phyloP scores from a whole-genome alignment of 2,888 invertebrate species.

The Tetragonula carbonaria region DNA sequence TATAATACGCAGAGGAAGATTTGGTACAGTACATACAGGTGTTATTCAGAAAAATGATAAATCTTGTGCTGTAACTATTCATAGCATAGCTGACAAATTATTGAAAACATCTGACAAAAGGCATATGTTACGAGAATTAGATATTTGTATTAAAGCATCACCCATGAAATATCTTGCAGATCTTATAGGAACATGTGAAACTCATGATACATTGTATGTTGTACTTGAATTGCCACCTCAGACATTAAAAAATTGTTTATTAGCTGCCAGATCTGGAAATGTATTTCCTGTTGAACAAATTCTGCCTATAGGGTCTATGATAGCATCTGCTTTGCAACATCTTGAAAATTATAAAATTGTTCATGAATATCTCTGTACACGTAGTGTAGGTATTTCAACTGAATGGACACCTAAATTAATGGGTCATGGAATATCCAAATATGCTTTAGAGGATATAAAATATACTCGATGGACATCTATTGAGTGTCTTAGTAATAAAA shows the following conservation, averaged over 20 bases:
- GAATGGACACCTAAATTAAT: slow-evolving; percentile 89
- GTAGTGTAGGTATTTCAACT: slow-evolving; percentile 89
- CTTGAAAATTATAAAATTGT: slow-evolving; percentile 85
- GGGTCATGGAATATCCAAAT: slow-evolving; percentile 90
- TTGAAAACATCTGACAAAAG: slow-evolving; percentile 85
- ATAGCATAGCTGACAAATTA: slow-evolving; percentile 87
- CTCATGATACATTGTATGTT: slow-evolving; percentile 90
- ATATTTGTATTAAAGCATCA: slow-evolving; percentile 88
- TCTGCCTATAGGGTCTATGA: slow-evolving; percentile 82
- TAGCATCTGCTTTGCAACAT: slow-evolving; percentile 84
- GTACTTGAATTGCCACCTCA: slow-evolving; percentile 89
- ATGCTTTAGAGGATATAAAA: slow-evolving; percentile 89
- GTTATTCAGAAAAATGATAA: slow-evolving; percentile 87
- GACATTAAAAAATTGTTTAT: slow-evolving; percentile 89
- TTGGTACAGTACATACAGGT: slow-evolving; percentile 91
- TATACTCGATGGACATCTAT: slow-evolving; percentile 92
- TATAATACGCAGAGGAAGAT: slow-evolving; percentile 90
- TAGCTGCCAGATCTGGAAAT: slow-evolving; percentile 78
- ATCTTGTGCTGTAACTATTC: slow-evolving; percentile 86
- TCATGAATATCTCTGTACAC: slow-evolving; percentile 90
- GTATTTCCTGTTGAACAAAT: slow-evolving; percentile 79
- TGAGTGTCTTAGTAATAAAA: slow-evolving; percentile 89
- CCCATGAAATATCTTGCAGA: slow-evolving; percentile 90
- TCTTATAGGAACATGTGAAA: slow-evolving; percentile 92
- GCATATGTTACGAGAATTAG: slow-evolving; percentile 89